These are phyloP conservation scores for Omphaloscelis lunosa DNA, from an alignment of 2,888 invertebrate species.

Conservation along the genomic window DNA sequence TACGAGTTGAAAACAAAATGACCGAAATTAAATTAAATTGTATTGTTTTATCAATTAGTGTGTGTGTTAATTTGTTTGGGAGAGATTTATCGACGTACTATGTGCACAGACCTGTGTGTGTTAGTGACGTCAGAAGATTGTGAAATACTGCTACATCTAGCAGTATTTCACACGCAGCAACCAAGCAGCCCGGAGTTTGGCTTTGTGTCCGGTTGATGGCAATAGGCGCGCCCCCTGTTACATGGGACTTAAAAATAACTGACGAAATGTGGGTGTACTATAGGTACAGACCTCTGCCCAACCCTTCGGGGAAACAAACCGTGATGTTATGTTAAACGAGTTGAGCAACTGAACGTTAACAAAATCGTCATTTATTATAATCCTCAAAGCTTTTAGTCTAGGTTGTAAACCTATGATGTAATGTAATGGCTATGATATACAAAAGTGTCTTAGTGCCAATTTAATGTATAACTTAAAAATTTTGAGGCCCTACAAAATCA, in stretches of 20 bases:
- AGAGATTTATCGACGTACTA: conserved; percentile 32
- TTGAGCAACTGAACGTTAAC: background rate
- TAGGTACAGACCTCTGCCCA: too few relatives aligned
- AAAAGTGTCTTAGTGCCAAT: background rate
- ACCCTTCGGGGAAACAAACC: too few relatives aligned
- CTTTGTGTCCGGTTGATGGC: background rate
- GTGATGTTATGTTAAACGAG: background rate
- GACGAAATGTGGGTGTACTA: background rate
- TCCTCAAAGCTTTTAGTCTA: background rate
- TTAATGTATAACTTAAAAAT: too few relatives aligned
- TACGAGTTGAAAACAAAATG: conserved; percentile 39
- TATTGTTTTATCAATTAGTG: conserved; percentile 56
- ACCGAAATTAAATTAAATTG: conserved; percentile 47
- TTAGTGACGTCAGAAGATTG: conserved; percentile 22
- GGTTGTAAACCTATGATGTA: too few relatives aligned
- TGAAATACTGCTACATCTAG: background rate
- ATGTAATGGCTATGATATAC: background rate
- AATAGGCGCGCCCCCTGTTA: background rate
- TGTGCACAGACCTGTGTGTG: conserved; percentile 34
- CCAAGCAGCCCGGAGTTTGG: too few relatives aligned
- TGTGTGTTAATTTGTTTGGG: conserved; percentile 46
- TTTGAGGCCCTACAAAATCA: background rate
- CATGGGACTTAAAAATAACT: background rate
- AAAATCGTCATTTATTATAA: background rate
- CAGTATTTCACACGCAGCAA: too few relatives aligned